Evolutionary conservation across 2,888 invertebrate species (phyloP).

Genomic region (Deroplatys truncata): DNA sequence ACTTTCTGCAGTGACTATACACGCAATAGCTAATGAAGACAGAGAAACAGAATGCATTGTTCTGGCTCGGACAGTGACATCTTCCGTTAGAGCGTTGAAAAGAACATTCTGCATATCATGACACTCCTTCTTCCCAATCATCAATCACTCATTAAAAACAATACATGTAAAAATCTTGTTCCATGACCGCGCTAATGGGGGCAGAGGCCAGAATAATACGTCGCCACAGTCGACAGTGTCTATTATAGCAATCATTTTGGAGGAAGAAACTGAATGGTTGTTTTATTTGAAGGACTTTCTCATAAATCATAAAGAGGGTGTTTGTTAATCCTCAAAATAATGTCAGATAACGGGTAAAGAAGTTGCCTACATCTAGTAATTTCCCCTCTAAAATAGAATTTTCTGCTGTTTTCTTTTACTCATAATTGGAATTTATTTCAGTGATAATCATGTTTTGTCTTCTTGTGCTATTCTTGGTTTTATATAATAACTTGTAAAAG

Average conservation of each 20-base stretch:
- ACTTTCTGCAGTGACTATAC: background rate
- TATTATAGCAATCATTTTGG: background rate
- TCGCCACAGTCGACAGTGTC: background rate
- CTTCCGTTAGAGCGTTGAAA: background rate
- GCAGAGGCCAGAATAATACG: background rate
- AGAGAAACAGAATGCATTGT: background rate
- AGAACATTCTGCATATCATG: background rate
- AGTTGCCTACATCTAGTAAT: no score
- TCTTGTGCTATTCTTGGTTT: no score
- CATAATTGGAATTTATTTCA: no score
- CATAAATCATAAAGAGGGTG: no score
- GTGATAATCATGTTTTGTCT: no score
- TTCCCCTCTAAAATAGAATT: no score
- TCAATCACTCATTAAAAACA: background rate
- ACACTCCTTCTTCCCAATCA: background rate
- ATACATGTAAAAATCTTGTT: background rate
- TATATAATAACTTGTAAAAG: no score
- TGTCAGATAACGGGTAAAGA: no score
- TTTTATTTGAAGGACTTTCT: no score
- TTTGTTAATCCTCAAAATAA: no score
- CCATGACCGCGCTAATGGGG: background rate
- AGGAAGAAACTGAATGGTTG: background rate
- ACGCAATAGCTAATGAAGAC: background rate
- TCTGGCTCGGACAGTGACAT: background rate
- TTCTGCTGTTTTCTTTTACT: no score